Percentiles rank a stretch among this genome's conserved stretches.
phyloP scores from a whole-genome alignment of 2,888 invertebrate species.

The Koerneria pararmatus region DNA sequence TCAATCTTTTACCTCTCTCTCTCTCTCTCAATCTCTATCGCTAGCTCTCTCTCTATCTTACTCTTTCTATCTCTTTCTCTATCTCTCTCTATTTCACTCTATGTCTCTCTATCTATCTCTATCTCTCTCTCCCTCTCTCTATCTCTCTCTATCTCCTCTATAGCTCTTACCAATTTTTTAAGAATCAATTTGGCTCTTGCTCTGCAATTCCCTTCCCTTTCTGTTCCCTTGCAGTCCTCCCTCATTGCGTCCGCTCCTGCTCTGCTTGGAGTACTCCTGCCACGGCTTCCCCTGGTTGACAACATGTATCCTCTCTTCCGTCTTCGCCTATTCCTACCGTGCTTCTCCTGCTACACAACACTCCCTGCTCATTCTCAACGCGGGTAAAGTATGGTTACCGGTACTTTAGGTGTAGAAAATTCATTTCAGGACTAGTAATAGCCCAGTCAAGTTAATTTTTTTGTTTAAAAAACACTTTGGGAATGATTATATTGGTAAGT shows the following conservation, averaged over 20 bases:
- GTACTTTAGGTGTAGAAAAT: no score
- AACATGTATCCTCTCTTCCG: conserved; percentile 15
- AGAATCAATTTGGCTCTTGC: not conserved
- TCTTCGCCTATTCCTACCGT: conserved; percentile 22
- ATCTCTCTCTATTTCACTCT: no score
- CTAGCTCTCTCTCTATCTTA: no score
- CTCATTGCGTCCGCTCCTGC: conserved; percentile 26
- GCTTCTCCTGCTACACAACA: not conserved
- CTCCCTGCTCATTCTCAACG: conserved; percentile 14
- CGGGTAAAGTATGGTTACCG: no score
- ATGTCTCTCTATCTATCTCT: not conserved
- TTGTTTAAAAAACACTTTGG: no score
- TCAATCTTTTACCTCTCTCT: no score
- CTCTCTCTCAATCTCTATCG: no score
- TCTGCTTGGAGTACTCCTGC: conserved; percentile 36
- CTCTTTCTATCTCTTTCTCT: no score
- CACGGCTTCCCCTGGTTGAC: conserved; percentile 45
- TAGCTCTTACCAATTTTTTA: not conserved
- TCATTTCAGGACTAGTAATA: no score
- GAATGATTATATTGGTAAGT: no score
- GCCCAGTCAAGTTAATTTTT: no score
- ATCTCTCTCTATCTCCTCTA: not conserved
- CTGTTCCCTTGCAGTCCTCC: not conserved
- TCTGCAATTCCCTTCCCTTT: not conserved
- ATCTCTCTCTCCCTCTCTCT: not conserved